Base-by-base conservation (phyloP, 2,888 invertebrate genomes). In the Malthinus seriepunctatus region DNA sequence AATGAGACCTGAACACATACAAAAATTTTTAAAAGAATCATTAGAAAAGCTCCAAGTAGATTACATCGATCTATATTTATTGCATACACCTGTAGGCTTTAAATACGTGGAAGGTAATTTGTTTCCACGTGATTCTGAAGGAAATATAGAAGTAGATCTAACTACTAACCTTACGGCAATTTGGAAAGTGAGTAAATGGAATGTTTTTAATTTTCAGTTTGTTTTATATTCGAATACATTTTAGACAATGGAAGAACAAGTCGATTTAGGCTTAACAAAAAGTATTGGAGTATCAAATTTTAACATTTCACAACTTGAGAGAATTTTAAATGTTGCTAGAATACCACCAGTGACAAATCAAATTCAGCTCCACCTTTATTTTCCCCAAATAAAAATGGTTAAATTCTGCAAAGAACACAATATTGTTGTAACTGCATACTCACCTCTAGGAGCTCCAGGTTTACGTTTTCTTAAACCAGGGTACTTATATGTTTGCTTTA, bases 271-370 rank as follows among this genome's bases (percentile, higher is more conserved):
- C 0, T 80, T 85, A 9, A 80, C 87, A 0, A 88, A 85, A 66
- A 84, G 90, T 11, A 89, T 94, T 69, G 94, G 94, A 0, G 76
- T 93, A 6, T 93, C 92, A 0, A 94, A 94, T 74, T 86, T 91
- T 72, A 91, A 87, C 73, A 79, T 78, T 32, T 79, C 81, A 15
- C 93, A 94, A 78, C 81, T 93, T 57, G 79, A 82, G 53, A 81
- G 86, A 47, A 76, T 93, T 51, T 72, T 86, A 34, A 79, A 81
- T 12, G 79, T 78, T 33, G 82, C 84, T 5, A 79, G 75, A 44
- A 81, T 86, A 47, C 83, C 82, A 63, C 90, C 87, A 49, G 82
- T 87, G 47, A 78, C 77, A 76, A 69, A 85, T 2, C 80, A 87
- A 81, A 83, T 92, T 55, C 92, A 93, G 73, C 69, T 76, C 46